Conservation (phyloP, 2,888 invertebrate species). For the Neoitamus cyanurus region DNA sequence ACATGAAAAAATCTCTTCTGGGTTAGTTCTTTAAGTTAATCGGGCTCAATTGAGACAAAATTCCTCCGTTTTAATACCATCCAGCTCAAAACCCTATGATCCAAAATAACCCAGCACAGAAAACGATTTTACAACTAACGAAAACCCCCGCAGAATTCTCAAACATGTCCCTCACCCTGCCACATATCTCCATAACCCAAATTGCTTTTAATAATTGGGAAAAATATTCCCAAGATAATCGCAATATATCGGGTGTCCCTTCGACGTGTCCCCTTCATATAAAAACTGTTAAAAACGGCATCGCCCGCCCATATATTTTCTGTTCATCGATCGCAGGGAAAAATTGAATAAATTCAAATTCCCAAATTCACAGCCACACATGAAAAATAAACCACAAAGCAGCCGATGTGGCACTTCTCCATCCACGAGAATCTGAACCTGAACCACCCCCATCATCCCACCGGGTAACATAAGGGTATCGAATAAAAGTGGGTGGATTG, state of each 20-base stretch:
- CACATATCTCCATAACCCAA: background rate
- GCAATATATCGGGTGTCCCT: background rate
- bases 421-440: background rate
- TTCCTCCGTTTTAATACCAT: no score
- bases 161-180: no score
- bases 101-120: no score
- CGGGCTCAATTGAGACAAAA: no score
- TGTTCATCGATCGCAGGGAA: background rate
- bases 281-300: background rate
- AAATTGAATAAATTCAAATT: conserved; percentile 24
- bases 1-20: no score
- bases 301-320: background rate
- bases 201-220: background rate
- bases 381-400: conserved; percentile 8
- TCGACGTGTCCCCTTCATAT: background rate
- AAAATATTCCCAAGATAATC: background rate
- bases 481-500: background rate
- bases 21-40: no score
- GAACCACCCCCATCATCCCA: background rate
- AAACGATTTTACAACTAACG: background rate
- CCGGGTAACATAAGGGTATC: background rate
- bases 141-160: background rate
- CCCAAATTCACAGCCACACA: conserved; percentile 8
- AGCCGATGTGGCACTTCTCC: background rate
- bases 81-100: no score